Evolutionary conservation across 2,113 vertebrate species (phyloP), one percentile per base, ranked within the genome.

Genomic region (Forbesichthys papilliferus): DNA sequence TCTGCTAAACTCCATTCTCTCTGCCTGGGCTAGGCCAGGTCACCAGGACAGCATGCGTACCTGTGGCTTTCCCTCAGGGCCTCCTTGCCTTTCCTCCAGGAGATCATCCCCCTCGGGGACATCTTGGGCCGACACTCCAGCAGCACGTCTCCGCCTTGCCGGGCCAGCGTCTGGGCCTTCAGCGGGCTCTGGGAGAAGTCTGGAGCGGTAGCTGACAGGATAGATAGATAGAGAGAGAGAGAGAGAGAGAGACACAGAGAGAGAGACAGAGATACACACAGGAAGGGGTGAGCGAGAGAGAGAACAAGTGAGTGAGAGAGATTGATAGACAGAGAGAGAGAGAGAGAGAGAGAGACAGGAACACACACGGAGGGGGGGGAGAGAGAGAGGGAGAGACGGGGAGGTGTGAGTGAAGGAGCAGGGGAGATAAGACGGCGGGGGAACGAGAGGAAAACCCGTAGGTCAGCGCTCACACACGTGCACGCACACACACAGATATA

Each of bases 1-100:
- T 27, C 27, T 27, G 27, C 27, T 27, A 27, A 27, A 27, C 27
- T 27, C 27, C 27, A 27, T 27, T 27, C 27, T 3, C 27, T 27
- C 27, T 27, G 27, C 27, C 27, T 27, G 27, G 27, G 27, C 27
- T 27, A 27, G 27, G 27, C 27, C 52, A 53, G 6, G 52, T 13
- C 5, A 10, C 51, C 11, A 4, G 11, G 51, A 74, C 42, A 64
- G 63, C 67, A 14, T 9, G 9, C 13, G 46, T 87, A 92, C 91
- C 92, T 92, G 91, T 91, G 89, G 82, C 79, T 92, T 74, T 93
- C 92, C 80, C 92, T 79, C 77, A 93, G 89, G 27, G 96, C 77
- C 2, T 92, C 94, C 86, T 96, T 96, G 91, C 91, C 95, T 92
- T 91, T 99, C 82, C 93, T 96, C 97, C 97, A 99, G 9, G 94